Base-by-base conservation (phyloP, 2,888 invertebrate species). In the Cynaeus angustus region DNA sequence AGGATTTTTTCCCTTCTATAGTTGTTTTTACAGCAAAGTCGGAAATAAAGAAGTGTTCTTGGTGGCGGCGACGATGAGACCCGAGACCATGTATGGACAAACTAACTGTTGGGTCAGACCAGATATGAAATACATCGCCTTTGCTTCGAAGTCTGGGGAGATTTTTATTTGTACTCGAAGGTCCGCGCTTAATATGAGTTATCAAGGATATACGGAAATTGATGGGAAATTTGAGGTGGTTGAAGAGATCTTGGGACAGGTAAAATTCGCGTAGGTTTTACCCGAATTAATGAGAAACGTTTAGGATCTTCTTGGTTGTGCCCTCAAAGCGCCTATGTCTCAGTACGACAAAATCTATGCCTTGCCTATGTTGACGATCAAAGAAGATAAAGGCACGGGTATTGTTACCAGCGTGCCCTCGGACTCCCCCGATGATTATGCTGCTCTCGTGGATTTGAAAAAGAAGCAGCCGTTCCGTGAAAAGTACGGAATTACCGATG, bases 51-150 rank as follows among this genome's bases (percentile, higher is more conserved):
- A 28, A 6, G 46, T 97, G n/a, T 95, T 87, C 83, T 87, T 99
- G 70, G 97, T 99, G 8, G 98, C 98, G 12, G 99, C 98, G 6
- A 99, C 99, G 3, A 87, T 99, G n/a, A 89, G 99, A 68, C 98
- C 99, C 0, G 99, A 99, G 87, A 99, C 99, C 0, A 99, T 99
- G 99, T 99, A 98, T 82, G 99, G 99, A 0, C 99, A 99, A 87
- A 99, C 99, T 0, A 99, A 99, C 83, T 99, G 98, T 84, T 99
- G 99, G 98, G 85, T 99, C 2, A 94, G 94, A 81, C 99, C 99
- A 0, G 97, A 98, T 81, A 94, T 99, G 82, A 91, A 90, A 74
- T 99, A 99, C 82, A 91, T 98, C 74, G 97, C 94, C 0, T 95
- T 97, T 83, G 88, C 91, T 80, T 91, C 91, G 0, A 87, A 88